phyloP scores from a whole-genome alignment of 2,888 invertebrate genomes.

The Erpobdella octoculata region DNA sequence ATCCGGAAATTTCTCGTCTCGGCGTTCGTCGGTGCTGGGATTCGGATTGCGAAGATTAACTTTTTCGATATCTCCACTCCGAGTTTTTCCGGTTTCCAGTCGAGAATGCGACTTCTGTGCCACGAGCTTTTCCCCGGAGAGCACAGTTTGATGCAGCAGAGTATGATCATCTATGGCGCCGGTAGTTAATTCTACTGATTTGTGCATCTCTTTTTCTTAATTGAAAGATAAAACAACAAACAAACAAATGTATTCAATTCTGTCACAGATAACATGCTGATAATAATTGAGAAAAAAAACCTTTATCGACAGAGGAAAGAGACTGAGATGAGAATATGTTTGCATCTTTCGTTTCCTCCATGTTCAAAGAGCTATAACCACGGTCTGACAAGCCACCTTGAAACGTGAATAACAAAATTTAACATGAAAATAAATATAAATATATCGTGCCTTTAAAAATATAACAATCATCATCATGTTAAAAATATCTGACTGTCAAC shows the following conservation, averaged over 20 bases:
- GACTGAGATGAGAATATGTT: neutral
- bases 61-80: too few relatives aligned
- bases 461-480: neutral
- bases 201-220: neutral
- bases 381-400: constrained; percentile 53
- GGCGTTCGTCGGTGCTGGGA: neutral
- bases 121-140: too few relatives aligned
- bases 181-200: neutral
- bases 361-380: constrained; percentile 55
- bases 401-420: neutral
- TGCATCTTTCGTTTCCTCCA: constrained; percentile 48
- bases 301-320: neutral
- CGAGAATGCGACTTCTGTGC: too few relatives aligned
- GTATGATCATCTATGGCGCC: too few relatives aligned
- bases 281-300: neutral
- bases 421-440: neutral
- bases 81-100: too few relatives aligned
- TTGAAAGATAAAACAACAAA: neutral
- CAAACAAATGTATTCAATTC: neutral
- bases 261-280: neutral
- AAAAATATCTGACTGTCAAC: neutral
- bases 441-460: neutral
- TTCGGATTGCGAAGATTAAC: too few relatives aligned
- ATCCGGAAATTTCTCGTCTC: constrained; percentile 12
- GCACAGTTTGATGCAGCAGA: too few relatives aligned